phyloP scores from a whole-genome alignment of 2,797 vertebrate species.

The Smutsia temminckii region DNA sequence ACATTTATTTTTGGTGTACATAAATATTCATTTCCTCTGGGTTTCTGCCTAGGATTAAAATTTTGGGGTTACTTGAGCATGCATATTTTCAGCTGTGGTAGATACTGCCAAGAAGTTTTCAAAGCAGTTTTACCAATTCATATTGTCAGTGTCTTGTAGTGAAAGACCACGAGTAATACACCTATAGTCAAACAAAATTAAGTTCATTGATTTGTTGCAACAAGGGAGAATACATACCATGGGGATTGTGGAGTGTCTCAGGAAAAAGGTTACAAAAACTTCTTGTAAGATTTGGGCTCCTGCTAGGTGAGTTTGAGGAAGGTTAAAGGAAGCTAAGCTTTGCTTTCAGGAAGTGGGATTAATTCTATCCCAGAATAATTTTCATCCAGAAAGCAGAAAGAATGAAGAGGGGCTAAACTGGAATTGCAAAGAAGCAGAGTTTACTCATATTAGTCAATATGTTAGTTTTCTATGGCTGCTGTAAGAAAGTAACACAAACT shows the following conservation, averaged over 20 bases:
- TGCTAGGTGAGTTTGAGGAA: neutral
- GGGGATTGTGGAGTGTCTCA: neutral
- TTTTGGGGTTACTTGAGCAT: neutral
- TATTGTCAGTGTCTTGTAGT: neutral
- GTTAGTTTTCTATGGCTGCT: neutral
- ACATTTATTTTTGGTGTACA: neutral
- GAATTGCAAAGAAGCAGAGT: neutral
- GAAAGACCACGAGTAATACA: neutral
- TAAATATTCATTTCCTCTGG: neutral
- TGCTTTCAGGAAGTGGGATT: neutral
- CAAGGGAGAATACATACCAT: neutral
- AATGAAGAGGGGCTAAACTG: neutral
- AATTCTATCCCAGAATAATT: neutral
- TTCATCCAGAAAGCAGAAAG: neutral
- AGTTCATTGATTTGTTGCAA: neutral
- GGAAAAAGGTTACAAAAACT: neutral
- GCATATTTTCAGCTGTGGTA: conserved; percentile 30
- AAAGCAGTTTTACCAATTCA: neutral
- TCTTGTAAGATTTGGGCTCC: neutral
- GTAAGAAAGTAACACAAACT: neutral
- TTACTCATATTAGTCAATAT: neutral
- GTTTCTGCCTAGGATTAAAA: neutral
- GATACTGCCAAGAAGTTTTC: neutral
- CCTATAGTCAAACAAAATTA: neutral
- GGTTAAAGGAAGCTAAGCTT: neutral